Base-by-base conservation (phyloP, 37 sponge, comb jelly and placozoan species). In the Beroe forskalii region DNA sequence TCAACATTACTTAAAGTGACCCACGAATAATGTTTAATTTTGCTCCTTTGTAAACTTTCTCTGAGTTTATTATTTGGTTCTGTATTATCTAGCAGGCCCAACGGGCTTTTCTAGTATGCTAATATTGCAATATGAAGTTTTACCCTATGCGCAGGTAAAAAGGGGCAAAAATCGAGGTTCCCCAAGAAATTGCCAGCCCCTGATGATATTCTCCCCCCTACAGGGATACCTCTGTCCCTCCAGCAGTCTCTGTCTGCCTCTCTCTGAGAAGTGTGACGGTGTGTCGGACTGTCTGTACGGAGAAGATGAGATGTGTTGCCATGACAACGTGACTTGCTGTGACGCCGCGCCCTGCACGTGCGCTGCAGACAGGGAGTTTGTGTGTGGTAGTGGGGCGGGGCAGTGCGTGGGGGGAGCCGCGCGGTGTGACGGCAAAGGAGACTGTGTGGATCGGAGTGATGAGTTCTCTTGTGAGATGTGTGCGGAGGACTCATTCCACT, bases 231-330 rank as follows among this genome's bases (percentile, higher is more conserved):
- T 4, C 19, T 69, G 72, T 69, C 66, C 66, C 4, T 23, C 66
- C 4, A 32, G 32, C 32, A 20, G 38, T 14, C 39, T 2, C 35
- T 80, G 86, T 80, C 40, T 80, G 4, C 55, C 86, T 23, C 0
- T 0, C 55, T 41, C 44, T 1, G 1, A 22, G 12, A 38, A 28
- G 48, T 80, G 86, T 80, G 55, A 80, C 55, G 37, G 40, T 8
- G 44, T 44, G 25, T 28, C 55, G 28, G 48, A 80, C 43, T 80
- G 86, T 43, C 86, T 38, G 28, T 1, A 38, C 35, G 43, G 30
- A 1, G 44, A 41, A 25, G 86, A 80, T 44, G 86, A 80, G 32
- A 28, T 35, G 72, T 69, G 72, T 69, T 69, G 72, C 32, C 35
- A 69, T 17, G 72, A 69, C 38, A 35, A 35, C 20, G 38, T 36